phyloP scores from a whole-genome alignment of 2,888 invertebrate species.

The Xanthorhoe designata region DNA sequence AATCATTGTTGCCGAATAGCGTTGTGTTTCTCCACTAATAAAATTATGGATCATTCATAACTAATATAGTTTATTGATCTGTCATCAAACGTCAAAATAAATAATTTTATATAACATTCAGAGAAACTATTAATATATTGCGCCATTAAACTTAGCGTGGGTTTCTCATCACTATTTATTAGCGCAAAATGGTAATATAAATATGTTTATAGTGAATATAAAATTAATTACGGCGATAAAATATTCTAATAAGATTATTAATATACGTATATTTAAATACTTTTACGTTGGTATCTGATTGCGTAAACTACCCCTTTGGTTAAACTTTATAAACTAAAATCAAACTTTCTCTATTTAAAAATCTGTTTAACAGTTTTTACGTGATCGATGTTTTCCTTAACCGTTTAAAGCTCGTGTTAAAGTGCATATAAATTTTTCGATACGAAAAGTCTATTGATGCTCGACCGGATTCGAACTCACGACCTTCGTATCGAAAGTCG shows the following conservation, averaged over 20 bases:
- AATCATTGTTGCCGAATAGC: background rate
- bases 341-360: too few species aligned
- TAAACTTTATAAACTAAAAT: background rate
- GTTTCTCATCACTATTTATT: conserved; percentile 25
- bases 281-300: background rate
- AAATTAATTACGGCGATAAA: conserved; percentile 12
- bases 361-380: too few species aligned
- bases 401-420: too few species aligned
- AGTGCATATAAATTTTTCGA: too few species aligned
- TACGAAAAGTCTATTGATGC: too few species aligned
- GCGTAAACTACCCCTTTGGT: background rate
- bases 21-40: background rate
- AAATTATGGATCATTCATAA: background rate
- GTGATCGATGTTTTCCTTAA: too few species aligned
- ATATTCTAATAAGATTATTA: background rate
- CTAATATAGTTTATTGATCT: conserved; percentile 12
- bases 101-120: conserved; percentile 19
- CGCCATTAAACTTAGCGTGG: conserved; percentile 21
- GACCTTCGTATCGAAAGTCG: too few species aligned
- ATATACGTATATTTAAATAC: background rate
- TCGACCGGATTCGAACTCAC: too few species aligned
- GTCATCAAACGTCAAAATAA: conserved; percentile 32
- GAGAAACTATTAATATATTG: conserved; percentile 25
- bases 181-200: conserved; percentile 23
- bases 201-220: conserved; percentile 19